Evolutionary conservation across 1,140 invertebrate species (phyloP).

Genomic region (Streblospio benedicti): DNA sequence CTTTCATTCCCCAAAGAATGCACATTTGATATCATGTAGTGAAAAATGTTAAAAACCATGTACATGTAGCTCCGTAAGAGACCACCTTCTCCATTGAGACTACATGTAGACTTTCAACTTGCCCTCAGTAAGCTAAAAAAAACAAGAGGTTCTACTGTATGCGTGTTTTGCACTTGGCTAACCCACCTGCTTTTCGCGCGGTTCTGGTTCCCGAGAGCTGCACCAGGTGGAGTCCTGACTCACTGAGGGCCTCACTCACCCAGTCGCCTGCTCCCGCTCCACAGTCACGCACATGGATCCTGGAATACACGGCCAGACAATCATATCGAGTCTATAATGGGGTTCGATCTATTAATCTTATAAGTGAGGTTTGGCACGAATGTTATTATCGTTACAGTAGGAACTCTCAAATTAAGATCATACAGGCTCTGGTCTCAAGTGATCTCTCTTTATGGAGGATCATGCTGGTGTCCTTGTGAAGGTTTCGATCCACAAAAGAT

Average conservation of each 20-base stretch:
- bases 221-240: slow-evolving; percentile 32
- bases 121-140: too few species aligned
- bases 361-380: not conserved
- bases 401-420: not conserved
- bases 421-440: not conserved
- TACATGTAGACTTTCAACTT: too few species aligned
- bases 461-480: too few species aligned
- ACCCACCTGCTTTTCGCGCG: slow-evolving; percentile 14
- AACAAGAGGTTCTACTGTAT: too few species aligned
- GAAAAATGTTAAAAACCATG: too few species aligned
- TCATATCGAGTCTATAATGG: not conserved
- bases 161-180: too few species aligned
- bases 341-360: not conserved
- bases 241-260: slow-evolving; percentile 29
- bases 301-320: not conserved
- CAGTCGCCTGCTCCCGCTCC: slow-evolving; percentile 27
- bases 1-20: too few species aligned
- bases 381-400: not conserved
- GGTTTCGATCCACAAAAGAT: too few species aligned
- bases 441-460: too few species aligned
- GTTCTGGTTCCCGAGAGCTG: slow-evolving; percentile 23
- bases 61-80: too few species aligned
- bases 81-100: too few species aligned
- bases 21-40: too few species aligned
- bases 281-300: not conserved